Evolutionary conservation across 2,797 vertebrate species (phyloP).

Genomic region (Pyrocephalus nanus): DNA sequence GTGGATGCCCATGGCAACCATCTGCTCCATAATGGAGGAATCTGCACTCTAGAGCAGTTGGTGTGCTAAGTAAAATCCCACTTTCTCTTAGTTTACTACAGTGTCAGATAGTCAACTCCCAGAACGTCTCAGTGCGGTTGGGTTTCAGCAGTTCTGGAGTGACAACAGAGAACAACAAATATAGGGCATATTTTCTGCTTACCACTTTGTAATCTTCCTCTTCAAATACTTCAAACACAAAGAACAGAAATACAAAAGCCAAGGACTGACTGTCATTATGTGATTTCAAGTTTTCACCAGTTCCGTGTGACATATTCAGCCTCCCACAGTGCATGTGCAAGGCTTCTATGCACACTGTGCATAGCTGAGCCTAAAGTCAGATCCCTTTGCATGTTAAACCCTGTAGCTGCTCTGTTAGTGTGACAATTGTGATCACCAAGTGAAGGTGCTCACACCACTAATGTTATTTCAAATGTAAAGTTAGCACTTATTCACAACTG

Average conservation of each 20-base stretch:
- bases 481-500: neutral
- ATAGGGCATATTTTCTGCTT: neutral
- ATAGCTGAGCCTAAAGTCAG: neutral
- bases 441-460: fast-evolving
- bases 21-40: neutral
- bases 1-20: neutral
- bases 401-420: neutral
- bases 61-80: too few species aligned
- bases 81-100: neutral
- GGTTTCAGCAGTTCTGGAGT: neutral
- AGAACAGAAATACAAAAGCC: neutral
- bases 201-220: neutral
- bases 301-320: neutral
- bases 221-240: neutral
- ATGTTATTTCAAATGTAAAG: neutral
- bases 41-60: neutral
- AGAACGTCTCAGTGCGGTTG: too few species aligned
- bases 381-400: neutral
- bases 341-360: neutral
- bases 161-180: neutral
- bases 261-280: neutral
- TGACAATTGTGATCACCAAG: neutral
- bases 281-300: neutral
- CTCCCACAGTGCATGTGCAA: neutral
- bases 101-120: neutral